Evolutionary conservation across 2,113 vertebrate genomes (phyloP).

Genomic region (Saguinus imperator): DNA sequence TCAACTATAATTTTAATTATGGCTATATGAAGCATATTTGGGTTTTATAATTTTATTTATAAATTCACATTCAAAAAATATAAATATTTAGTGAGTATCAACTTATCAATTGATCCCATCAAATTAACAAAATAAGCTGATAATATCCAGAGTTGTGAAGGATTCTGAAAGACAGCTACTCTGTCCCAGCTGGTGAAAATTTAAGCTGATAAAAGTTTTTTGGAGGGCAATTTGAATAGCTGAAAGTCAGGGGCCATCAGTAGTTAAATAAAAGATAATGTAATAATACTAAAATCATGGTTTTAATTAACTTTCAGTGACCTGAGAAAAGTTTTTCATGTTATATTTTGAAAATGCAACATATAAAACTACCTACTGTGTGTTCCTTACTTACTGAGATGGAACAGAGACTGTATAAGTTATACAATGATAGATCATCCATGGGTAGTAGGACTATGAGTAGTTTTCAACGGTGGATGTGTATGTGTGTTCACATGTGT

Average conservation of each 20-base stretch:
- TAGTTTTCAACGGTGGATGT: not conserved
- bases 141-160: not conserved
- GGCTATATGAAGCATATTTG: not conserved
- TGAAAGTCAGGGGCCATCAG: not conserved
- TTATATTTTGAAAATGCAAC: not conserved
- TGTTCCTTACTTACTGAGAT: not conserved
- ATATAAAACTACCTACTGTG: not conserved
- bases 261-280: conserved; percentile 7
- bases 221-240: not conserved
- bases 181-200: not conserved
- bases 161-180: not conserved
- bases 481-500: not conserved
- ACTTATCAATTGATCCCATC: not conserved
- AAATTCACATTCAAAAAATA: not conserved
- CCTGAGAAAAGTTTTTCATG: not conserved
- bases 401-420: not conserved
- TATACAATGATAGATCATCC: not conserved
- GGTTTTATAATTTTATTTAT: not conserved
- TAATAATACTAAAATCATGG: not conserved
- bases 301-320: conserved; percentile 7
- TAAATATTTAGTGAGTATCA: not conserved
- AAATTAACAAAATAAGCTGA: not conserved
- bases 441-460: not conserved
- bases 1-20: not conserved
- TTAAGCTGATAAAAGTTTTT: not conserved